A percentile compares a stretch with the other conserved stretches of the same genome.
phyloP scores from a whole-genome alignment of 2,888 invertebrate genomes.

The Ceraclea dissimilis region DNA sequence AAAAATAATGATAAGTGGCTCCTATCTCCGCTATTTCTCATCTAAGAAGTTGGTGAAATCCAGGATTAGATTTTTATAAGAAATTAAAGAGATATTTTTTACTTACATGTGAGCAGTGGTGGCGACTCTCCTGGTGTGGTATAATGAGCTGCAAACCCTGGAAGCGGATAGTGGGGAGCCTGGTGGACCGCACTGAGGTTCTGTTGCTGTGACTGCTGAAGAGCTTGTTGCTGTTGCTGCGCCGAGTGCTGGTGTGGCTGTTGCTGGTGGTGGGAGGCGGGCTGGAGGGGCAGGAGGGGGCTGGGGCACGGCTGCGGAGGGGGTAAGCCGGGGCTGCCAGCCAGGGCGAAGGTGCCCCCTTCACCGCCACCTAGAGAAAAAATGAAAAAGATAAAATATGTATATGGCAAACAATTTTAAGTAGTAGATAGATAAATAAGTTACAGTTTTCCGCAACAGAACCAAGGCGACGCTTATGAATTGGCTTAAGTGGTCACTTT shows the following conservation, averaged over 20 bases:
- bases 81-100: too few species aligned
- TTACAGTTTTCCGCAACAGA: too few species aligned
- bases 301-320: constrained; percentile 46
- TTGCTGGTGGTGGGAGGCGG: constrained; percentile 33
- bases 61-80: too few species aligned
- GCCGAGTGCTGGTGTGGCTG: constrained; percentile 8
- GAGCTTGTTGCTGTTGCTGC: constrained; percentile 4
- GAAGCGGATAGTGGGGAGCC: constrained; percentile 40
- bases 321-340: constrained; percentile 41
- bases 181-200: constrained; percentile 28
- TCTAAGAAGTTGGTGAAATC: too few species aligned
- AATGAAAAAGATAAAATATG: neutral
- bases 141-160: constrained; percentile 38
- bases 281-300: constrained; percentile 43
- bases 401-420: neutral
- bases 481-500: too few species aligned
- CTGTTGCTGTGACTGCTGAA: constrained; percentile 23
- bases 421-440: too few species aligned
- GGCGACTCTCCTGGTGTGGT: constrained; percentile 45
- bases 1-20: too few species aligned
- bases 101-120: constrained; percentile 33
- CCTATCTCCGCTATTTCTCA: too few species aligned
- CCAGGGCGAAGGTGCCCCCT: constrained; percentile 24
- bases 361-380: constrained; percentile 13
- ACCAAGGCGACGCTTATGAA: too few species aligned